phyloP scores from a whole-genome alignment of 92 coral and sea anemone species.

The Scolanthus callimorphus region DNA sequence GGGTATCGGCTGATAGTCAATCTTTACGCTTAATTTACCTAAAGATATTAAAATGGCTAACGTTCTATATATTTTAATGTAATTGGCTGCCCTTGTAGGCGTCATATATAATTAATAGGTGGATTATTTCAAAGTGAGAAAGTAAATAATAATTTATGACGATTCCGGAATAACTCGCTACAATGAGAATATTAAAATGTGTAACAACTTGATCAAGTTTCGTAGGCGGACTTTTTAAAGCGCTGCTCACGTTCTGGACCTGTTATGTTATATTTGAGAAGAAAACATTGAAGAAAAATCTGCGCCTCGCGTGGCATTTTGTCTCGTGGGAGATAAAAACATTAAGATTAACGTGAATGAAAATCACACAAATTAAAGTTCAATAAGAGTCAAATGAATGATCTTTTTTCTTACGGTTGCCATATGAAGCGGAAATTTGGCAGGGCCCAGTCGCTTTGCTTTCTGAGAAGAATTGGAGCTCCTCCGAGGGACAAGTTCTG shows the following conservation, averaged over 20 bases:
- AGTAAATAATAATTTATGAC: slow-evolving; percentile 22
- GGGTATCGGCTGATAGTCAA: neutral
- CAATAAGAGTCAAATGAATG: neutral
- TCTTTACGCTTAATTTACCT: neutral
- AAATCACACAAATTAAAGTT: too few relatives aligned
- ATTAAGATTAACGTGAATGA: neutral
- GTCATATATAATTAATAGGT: slow-evolving; percentile 10
- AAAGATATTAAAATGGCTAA: neutral
- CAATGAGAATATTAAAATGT: neutral
- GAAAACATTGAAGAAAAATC: too few relatives aligned
- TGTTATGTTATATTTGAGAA: neutral
- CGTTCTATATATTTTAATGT: neutral
- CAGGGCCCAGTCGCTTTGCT: neutral
- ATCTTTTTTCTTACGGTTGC: too few relatives aligned
- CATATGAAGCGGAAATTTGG: neutral
- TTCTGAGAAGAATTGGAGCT: neutral
- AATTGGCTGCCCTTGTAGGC: neutral
- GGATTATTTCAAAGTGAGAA: slow-evolving; percentile 3
- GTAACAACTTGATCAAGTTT: too few relatives aligned
- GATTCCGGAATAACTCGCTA: neutral
- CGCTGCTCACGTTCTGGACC: neutral
- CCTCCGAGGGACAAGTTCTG: slow-evolving; percentile 15
- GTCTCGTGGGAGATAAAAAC: neutral
- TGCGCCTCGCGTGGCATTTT: neutral
- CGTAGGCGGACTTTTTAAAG: too few relatives aligned